A percentile compares a stretch with the other conserved stretches of the same genome.
phyloP scores from a whole-genome alignment of 1,140 invertebrate species.

The Doryteuthis pealeii region DNA sequence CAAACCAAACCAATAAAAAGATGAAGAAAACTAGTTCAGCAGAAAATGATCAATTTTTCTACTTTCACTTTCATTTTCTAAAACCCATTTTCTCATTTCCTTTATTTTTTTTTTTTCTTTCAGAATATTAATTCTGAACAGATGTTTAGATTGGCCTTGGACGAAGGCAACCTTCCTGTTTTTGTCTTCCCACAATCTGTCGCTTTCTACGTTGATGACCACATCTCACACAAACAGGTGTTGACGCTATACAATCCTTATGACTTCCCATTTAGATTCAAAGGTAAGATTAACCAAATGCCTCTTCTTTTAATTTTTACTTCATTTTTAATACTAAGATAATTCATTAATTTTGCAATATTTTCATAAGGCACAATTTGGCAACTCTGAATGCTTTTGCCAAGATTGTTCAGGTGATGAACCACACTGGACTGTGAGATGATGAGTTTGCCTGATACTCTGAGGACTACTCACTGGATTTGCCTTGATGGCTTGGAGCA shows the following conservation, averaged over 20 bases:
- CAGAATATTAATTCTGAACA: not conserved
- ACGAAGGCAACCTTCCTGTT: constrained; percentile 66
- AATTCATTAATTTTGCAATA: not conserved
- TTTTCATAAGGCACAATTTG: not conserved
- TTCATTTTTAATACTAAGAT: constrained; percentile 1
- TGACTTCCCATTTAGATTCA: constrained; percentile 81
- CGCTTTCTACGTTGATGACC: constrained; percentile 77
- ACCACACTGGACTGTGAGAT: too few relatives aligned
- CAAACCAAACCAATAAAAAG: too few relatives aligned
- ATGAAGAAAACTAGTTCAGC: too few relatives aligned
- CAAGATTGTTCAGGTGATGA: too few relatives aligned
- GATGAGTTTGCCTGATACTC: too few relatives aligned
- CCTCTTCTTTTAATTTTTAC: not conserved
- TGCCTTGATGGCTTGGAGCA: too few relatives aligned
- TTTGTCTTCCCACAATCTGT: constrained; percentile 80
- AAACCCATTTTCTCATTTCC: too few relatives aligned
- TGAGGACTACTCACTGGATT: too few relatives aligned
- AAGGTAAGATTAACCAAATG: constrained; percentile 67
- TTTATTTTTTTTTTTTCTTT: not conserved
- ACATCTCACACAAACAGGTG: constrained; percentile 77
- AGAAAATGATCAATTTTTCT: too few relatives aligned
- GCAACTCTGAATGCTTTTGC: too few relatives aligned
- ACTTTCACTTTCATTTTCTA: too few relatives aligned
- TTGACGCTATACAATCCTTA: constrained; percentile 87
- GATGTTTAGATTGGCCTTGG: constrained; percentile 10